Evolutionary conservation across 1,140 invertebrate species (phyloP), one percentile per base, ranked within the genome.

Genomic region (Gyrodactylus bullatarudis): DNA sequence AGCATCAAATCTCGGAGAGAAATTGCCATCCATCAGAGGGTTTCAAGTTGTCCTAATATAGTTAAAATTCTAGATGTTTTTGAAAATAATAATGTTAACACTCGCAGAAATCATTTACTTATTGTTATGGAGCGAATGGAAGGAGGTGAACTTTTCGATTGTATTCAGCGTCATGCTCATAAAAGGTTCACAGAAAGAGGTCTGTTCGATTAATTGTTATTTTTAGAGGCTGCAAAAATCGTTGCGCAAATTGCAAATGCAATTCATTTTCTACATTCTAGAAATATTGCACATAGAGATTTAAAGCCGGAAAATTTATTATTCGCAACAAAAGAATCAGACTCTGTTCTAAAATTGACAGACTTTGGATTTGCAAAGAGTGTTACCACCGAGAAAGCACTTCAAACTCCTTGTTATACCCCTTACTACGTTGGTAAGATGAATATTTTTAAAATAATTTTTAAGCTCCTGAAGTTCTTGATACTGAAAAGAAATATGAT

Each of bases 351-450:
- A 68, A 98, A 97, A 83, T 83, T 98, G 75, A 97, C 92, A 34
- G 94, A 98, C 82, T 98, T 97, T 83, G 94, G 94, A n/a, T 98
- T 98, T 84, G 94, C 94, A n/a, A 98, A 98, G 81, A 89, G 94
- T 74, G 78, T 86, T 74, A 77, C 77, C 27, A 84, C 85, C n/a
- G 86, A 87, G 75, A 87, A 88, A 75, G 87, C 88, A 0, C 81
- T 98, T 75, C 89, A 73, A 23, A 74, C 68, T 20, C 73, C 73
- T 69, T 74, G 73, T 22, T 74, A 69, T 69, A 74, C 73, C 1
- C 73, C 73, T 26, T 74, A 74, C 23, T 74, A 74, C 24, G 73
- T 74, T 21, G 73, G 73, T 74, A 8, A 71, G 72, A 54, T n/a
- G 34, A 54, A 54, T 8, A n/a, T 54, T 54, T 54, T n/a, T 54